Base-by-base conservation (phyloP, 1,140 invertebrate genomes). In the Bombus superbus region DNA sequence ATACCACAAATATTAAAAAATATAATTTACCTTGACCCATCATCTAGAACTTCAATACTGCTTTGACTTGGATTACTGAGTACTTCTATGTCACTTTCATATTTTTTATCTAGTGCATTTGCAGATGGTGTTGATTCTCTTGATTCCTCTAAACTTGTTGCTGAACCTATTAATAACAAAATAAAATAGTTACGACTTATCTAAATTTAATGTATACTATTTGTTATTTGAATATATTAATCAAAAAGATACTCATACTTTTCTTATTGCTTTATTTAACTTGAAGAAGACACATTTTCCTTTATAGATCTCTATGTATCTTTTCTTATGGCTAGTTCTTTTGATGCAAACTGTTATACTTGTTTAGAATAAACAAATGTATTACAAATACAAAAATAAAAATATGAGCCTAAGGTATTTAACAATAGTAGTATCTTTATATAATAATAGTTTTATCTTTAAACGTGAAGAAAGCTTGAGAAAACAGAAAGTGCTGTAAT, bases 61-160 rank as follows among this genome's bases (percentile, higher is more conserved):
- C 96, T 96, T 89, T 96, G 96, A 93, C 96, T 97, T 28, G 96
- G 96, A 94, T 96, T 97, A 71, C 96, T 97, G n/a, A 97, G 94
- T 68, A 97, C 94, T 91, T 97, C 96, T 86, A 97, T 96, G 89
- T 97, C 96, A 90, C 96, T 96, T 87, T 97, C 96, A 72, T 94
- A 95, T 85, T 94, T 95, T 76, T 94, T 95, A 59, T 94, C 93
- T 2, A 93, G 88, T 35, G 93, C 94, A 66, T 95, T 95, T 59
- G 94, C 92, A 10, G 95, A 94, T 53, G 95, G 94, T 11, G 94
- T 95, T 2, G 94, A 95, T 64, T 95, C 95, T 69, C 94, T 89
- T 2, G 95, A 95, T 78, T 94, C 94, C 53, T 95, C 95, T n/a
- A 95, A 90, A 91, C 95, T 95, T 13, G 93, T 94, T 15, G 95